phyloP scores from a whole-genome alignment of 2,888 invertebrate species.

The Empis stercorea region DNA sequence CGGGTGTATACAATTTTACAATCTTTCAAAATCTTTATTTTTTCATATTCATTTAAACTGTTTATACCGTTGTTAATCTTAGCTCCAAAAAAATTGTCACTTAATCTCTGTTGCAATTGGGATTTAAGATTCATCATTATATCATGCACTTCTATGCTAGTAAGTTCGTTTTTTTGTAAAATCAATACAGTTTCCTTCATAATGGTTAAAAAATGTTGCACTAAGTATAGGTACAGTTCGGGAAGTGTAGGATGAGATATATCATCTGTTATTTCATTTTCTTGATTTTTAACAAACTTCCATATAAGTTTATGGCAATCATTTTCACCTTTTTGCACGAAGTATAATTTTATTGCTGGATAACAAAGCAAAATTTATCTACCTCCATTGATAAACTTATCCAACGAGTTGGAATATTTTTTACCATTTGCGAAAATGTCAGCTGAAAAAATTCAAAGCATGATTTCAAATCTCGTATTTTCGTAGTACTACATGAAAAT shows the following conservation, averaged over 20 bases:
- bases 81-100: background rate
- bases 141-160: background rate
- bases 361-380: too few species aligned
- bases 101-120: background rate
- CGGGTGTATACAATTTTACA: background rate
- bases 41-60: background rate
- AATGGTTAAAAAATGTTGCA: background rate
- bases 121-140: background rate
- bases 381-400: conserved; percentile 1
- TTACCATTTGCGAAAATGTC: background rate
- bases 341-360: conserved; percentile 1
- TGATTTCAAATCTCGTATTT: conserved; percentile 1
- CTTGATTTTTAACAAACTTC: background rate
- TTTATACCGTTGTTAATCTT: conserved; percentile 1
- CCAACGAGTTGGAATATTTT: conserved; percentile 1
- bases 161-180: background rate
- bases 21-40: background rate
- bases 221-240: background rate
- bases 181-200: background rate
- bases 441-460: conserved; percentile 10
- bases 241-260: background rate
- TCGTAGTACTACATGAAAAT: conserved; percentile 2
- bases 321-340: background rate
- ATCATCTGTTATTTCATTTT: background rate
- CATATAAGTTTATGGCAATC: background rate